Percentiles rank a stretch among this genome's conserved stretches.
These are phyloP conservation scores for Myxocyprinus asiaticus DNA, from an alignment of 2,113 vertebrate genomes.

Conservation along the genomic window DNA sequence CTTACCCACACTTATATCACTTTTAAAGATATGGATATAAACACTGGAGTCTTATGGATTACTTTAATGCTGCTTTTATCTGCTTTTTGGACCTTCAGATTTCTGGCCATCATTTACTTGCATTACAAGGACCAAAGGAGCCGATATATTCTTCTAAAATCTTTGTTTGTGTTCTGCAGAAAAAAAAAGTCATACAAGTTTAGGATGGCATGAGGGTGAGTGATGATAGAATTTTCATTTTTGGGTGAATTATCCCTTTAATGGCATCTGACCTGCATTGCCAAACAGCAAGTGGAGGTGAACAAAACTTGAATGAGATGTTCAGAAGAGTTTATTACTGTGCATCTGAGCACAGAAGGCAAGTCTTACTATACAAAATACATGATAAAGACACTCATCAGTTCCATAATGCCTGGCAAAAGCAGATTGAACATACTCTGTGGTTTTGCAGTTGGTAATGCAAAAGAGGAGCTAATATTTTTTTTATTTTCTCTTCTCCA, in stretches of 20 bases:
- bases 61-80: too few relatives aligned
- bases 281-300: not conserved
- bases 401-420: not conserved
- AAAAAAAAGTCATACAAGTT: too few relatives aligned
- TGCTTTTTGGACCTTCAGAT: too few relatives aligned
- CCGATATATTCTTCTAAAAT: too few relatives aligned
- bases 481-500: conserved; percentile 11
- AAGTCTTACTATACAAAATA: not conserved
- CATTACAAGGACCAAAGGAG: too few relatives aligned
- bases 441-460: not conserved
- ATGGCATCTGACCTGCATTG: not conserved
- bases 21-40: too few relatives aligned
- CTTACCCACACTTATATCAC: too few relatives aligned
- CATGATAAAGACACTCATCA: not conserved
- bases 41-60: too few relatives aligned
- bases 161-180: too few relatives aligned
- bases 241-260: not conserved
- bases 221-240: too few relatives aligned
- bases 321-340: not conserved
- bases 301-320: conserved; percentile 5
- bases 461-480: not conserved
- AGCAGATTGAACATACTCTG: not conserved
- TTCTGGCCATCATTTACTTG: too few relatives aligned
- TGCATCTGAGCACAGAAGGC: conserved; percentile 35
- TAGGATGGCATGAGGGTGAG: too few relatives aligned